phyloP scores from a whole-genome alignment of 2,888 invertebrate species.

The Didymodactylos carnosus region DNA sequence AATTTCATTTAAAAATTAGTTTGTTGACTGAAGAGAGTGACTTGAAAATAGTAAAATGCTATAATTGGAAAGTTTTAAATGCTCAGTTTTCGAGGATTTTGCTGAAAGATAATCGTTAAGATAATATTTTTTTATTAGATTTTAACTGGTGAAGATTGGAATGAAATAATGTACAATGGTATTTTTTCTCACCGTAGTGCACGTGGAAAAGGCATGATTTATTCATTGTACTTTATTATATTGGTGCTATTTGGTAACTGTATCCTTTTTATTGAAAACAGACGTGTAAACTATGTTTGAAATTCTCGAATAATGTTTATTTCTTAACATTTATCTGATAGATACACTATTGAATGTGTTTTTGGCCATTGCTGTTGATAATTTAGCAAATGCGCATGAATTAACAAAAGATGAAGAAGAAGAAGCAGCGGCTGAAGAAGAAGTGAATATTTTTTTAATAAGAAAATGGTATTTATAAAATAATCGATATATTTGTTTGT shows the following conservation, averaged over 20 bases:
- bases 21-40: too few relatives aligned
- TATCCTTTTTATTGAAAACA: constrained; percentile 20
- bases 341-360: constrained; percentile 96
- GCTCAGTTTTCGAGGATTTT: too few relatives aligned
- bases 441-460: not conserved
- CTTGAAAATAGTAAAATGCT: too few relatives aligned
- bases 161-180: constrained; percentile 98
- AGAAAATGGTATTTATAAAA: not conserved
- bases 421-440: constrained; percentile 77
- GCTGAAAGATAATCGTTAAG: constrained; percentile 25
- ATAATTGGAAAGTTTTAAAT: too few relatives aligned
- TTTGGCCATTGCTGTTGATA: constrained; percentile 99
- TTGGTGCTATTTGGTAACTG: constrained; percentile 96
- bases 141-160: constrained; percentile 99
- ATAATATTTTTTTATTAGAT: constrained; percentile 83
- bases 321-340: constrained; percentile 18
- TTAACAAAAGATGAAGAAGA: constrained; percentile 34
- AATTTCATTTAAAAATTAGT: too few relatives aligned
- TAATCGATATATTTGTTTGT: too few relatives aligned
- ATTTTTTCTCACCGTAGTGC: constrained; percentile 88
- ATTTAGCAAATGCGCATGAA: constrained; percentile 97
- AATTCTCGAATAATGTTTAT: too few relatives aligned
- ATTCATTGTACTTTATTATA: constrained; percentile 92
- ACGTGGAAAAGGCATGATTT: constrained; percentile 69
- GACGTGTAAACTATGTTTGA: too few relatives aligned